Base-by-base conservation (phyloP, 1,140 invertebrate genomes). In the Drosophila chauvacae region DNA sequence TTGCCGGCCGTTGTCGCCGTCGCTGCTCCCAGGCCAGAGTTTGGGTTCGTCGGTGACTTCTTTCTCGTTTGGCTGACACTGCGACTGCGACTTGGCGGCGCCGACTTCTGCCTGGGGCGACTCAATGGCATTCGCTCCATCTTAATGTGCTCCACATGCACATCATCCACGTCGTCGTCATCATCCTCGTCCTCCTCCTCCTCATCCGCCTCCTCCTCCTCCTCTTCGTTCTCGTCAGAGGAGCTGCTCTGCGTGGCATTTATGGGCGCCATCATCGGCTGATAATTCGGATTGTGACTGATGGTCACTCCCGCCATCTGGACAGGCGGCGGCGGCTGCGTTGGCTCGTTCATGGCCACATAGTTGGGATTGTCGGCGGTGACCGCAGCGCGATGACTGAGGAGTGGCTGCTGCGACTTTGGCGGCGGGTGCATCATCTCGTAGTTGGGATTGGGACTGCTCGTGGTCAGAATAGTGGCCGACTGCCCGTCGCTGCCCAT, bases 71-170 rank as follows among this genome's bases (percentile, higher is more conserved):
- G 78, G 47, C 86, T 90, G 9, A 75, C 81, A 59, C 75, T 85
- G 13, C 84, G 79, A 60, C 84, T 91, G 39, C 35, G 61, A 10
- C 69, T 47, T 47, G 56, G 35, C 60, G 73, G 59, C 33, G 56
- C 30, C 23, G 76, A 13, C 20, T 58, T 69, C n/a, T 81, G 80
- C 26, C 65, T 57, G 23, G 62, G 65, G 1, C 85, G 50, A 39
- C 82, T 90, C 20, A 90, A 56, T 18, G 81, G 81, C 70, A 92
- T 90, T 3, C 81, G 81, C 70, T 91, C 91, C 80, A 91, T 91
- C 65, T 91, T 91, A 6, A 91, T 91, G 59, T 88, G 70, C 44
- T 85, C 90, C 30, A 78, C 80, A 23, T 80, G 76, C 48, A 63
- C 70, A 37, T 90, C 83, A 33, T 71, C 86, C 20, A 69, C 70